Evolutionary conservation across 2,888 invertebrate genomes (phyloP).

Genomic region (Nemotelus nigrinus): DNA sequence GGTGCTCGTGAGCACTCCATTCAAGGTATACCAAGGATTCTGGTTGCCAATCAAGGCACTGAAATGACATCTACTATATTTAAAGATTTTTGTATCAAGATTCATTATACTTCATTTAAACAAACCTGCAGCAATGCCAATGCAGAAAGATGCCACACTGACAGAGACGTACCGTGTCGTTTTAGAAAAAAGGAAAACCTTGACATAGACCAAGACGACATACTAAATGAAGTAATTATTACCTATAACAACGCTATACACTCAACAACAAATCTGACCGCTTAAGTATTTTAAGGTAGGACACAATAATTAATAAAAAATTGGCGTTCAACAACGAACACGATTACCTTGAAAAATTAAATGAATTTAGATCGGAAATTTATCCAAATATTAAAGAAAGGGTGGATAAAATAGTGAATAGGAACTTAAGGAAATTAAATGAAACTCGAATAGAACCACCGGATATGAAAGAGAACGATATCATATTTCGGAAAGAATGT

Average conservation of each 20-base stretch:
- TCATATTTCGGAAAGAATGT: constrained; percentile 3
- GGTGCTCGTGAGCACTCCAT: too few species aligned
- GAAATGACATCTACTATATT: constrained; percentile 50
- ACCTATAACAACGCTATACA: constrained; percentile 47
- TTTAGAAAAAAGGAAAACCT: constrained; percentile 34
- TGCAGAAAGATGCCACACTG: constrained; percentile 48
- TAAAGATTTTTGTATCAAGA: constrained; percentile 45
- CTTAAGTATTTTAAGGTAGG: constrained; percentile 41
- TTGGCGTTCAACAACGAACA: constrained; percentile 24
- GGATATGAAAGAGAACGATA: neutral
- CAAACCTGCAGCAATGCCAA: constrained; percentile 48
- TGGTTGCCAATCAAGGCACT: constrained; percentile 13
- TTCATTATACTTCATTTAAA: constrained; percentile 48
- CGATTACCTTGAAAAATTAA: constrained; percentile 42
- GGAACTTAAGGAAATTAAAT: constrained; percentile 38
- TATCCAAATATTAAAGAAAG: constrained; percentile 45
- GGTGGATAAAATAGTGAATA: constrained; percentile 21
- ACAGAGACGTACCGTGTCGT: constrained; percentile 51
- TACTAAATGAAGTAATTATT: constrained; percentile 45
- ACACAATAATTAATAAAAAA: constrained; percentile 45
- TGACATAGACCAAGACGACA: constrained; percentile 46
- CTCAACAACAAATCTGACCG: constrained; percentile 44
- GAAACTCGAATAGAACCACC: neutral
- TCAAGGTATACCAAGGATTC: too few species aligned
- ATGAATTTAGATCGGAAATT: constrained; percentile 35